Evolutionary conservation across 2,797 vertebrate genomes (phyloP).

Genomic region (Halcyon chelicuti): DNA sequence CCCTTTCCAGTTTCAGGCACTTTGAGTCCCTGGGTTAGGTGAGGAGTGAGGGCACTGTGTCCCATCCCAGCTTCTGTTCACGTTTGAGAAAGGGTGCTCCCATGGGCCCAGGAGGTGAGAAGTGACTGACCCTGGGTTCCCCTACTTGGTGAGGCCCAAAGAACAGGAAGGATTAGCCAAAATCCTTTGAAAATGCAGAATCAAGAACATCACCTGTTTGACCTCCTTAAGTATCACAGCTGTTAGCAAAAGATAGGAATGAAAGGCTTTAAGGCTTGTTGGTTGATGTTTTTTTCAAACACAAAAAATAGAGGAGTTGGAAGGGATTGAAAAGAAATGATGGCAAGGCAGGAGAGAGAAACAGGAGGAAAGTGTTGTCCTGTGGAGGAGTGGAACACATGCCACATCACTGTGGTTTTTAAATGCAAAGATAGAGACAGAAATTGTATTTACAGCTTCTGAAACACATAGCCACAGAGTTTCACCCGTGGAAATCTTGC

Average conservation of each 20-base stretch:
- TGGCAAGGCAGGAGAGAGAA: not conserved
- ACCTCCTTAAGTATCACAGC: not conserved
- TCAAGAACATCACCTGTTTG: not conserved
- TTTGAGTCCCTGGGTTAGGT: not conserved
- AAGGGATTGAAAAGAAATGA: not conserved
- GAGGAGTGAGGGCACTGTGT: not conserved
- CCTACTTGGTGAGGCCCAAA: not conserved
- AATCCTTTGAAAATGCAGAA: not conserved
- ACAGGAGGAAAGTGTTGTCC: not conserved
- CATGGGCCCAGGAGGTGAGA: not conserved
- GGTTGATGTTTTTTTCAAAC: not conserved
- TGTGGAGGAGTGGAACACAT: not conserved
- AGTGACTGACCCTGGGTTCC: not conserved
- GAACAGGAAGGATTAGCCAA: not conserved
- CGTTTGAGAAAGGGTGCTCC: fast-evolving
- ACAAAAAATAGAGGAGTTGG: not conserved
- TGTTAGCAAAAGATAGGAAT: not conserved
- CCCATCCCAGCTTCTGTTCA: not conserved
- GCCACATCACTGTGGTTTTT: not conserved
- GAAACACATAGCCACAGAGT: not conserved
- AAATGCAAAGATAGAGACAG: not conserved
- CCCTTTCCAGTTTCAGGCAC: not conserved
- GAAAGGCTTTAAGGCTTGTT: not conserved
- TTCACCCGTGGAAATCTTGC: not conserved
- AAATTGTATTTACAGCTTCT: conserved; percentile 4